Evolutionary conservation across 64 coral and sea anemone species (phyloP), one percentile per base, ranked within the genome.

Genomic region (Acropora yongei): DNA sequence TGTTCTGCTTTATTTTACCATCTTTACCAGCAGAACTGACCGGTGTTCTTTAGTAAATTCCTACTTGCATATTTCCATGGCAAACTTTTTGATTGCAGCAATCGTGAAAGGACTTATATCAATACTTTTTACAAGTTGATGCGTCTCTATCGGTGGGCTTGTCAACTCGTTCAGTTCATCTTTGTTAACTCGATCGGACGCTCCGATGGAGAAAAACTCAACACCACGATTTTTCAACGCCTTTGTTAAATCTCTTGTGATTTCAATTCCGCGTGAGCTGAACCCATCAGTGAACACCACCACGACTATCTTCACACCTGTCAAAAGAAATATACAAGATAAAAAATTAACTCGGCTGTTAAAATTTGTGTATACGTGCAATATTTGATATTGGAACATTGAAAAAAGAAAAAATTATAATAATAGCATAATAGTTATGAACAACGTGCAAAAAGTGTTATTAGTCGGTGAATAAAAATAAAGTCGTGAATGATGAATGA

Each of bases 281-380:
- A 74, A 47, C 3, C 89, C 78, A 16, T 90, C 89, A 41, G 89
- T 90, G 8, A 90, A 49, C 1, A 73, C 45, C 11, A 90, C 89
- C 10, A 90, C 8, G 19, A 55, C 47, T 40, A 71, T 90, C 63
- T 90, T 90, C 30, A 90, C 89, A 81, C 73, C 89, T 90, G 40
- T 41, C 14, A 78, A 55, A 7, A 49, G 45, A 14, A 5, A 78
- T 44, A 44, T 48, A 48, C 44, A 46, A 3, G 14, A 11, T 3
- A 48, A 78, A 6, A 18, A 78, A 12, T 77, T 77, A 75, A 41
- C 5, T 41, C 51, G 30, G 30, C 51, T 55, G 5, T 55, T 55
- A 55, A 7, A 30, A 30, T 30, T 30, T 30, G 30, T 30, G 30
- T 30, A 30, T 2, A 1, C 5, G 30, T 30, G 30, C 30, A 30